Conservation (phyloP, 2,888 invertebrate species). For the Metacarcinus magister region DNA sequence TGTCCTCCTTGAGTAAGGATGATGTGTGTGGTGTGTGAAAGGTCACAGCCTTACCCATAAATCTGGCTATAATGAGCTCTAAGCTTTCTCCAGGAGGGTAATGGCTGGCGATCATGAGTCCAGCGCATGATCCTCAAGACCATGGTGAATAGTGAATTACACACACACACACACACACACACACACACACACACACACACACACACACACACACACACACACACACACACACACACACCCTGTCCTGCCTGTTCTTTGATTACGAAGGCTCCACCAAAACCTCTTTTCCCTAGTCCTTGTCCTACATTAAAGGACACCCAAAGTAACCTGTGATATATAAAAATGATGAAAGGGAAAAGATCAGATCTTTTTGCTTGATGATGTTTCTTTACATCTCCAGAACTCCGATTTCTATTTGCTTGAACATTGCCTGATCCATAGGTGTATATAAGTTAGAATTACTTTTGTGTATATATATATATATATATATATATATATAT, state of each 20-base stretch:
- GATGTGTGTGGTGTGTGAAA: not conserved
- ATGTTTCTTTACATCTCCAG: slow-evolving; percentile 54
- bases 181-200: slow-evolving; percentile 20
- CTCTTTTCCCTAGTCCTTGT: too few species aligned
- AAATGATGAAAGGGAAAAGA: slow-evolving; percentile 19
- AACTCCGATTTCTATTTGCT: slow-evolving; percentile 66
- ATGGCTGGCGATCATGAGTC: not conserved
- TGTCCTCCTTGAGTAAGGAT: not conserved
- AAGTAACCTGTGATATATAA: not conserved
- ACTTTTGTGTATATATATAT: not conserved
- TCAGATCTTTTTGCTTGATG: slow-evolving; percentile 56
- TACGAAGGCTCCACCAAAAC: not conserved
- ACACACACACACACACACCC: not conserved
- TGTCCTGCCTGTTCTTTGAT: not conserved
- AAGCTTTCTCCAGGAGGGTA: not conserved
- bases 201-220: slow-evolving; percentile 10
- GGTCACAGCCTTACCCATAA: not conserved
- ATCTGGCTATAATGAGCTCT: not conserved
- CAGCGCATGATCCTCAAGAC: not conserved
- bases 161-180: not conserved
- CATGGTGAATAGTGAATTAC: not conserved
- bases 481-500: not conserved
- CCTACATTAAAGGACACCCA: not conserved
- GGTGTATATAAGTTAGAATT: not conserved
- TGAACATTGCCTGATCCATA: slow-evolving; percentile 64